These are phyloP conservation scores for Zapornia atra DNA, from an alignment of 2,113 vertebrate genomes.

Conservation along the genomic window DNA sequence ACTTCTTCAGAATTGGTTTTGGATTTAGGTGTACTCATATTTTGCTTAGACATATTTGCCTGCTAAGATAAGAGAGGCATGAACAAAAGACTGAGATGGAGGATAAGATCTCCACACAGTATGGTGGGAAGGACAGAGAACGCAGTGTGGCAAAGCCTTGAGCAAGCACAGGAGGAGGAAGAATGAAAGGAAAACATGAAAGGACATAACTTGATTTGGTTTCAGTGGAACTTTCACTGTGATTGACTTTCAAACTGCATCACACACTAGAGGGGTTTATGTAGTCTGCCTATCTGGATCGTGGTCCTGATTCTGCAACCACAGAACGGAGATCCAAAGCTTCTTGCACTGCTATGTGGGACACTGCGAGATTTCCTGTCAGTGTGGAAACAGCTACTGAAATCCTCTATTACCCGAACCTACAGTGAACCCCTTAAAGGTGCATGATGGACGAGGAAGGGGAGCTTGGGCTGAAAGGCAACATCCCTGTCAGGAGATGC, in stretches of 20 bases:
- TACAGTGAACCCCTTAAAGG: not conserved
- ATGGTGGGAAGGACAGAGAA: not conserved
- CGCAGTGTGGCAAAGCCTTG: not conserved
- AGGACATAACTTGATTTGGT: not conserved
- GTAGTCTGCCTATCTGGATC: not conserved
- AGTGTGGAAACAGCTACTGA: not conserved
- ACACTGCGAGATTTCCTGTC: not conserved
- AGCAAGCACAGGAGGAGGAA: not conserved
- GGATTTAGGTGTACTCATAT: not conserved
- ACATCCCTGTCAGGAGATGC: not conserved
- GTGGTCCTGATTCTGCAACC: not conserved
- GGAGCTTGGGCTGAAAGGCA: not conserved
- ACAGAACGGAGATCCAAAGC: not conserved
- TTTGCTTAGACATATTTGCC: not conserved
- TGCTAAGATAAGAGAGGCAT: not conserved
- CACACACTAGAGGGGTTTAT: rapidly evolving
- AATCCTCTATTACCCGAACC: not conserved
- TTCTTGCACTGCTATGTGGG: not conserved
- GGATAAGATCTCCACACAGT: not conserved
- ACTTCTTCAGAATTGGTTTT: not conserved
- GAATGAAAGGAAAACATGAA: not conserved
- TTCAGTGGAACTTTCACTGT: not conserved
- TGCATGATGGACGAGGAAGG: not conserved
- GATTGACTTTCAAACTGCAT: not conserved
- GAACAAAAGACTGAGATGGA: not conserved